These are phyloP conservation scores for Gallinago paraguaiae DNA, from an alignment of 2,113 vertebrate genomes.

Conservation along the genomic window DNA sequence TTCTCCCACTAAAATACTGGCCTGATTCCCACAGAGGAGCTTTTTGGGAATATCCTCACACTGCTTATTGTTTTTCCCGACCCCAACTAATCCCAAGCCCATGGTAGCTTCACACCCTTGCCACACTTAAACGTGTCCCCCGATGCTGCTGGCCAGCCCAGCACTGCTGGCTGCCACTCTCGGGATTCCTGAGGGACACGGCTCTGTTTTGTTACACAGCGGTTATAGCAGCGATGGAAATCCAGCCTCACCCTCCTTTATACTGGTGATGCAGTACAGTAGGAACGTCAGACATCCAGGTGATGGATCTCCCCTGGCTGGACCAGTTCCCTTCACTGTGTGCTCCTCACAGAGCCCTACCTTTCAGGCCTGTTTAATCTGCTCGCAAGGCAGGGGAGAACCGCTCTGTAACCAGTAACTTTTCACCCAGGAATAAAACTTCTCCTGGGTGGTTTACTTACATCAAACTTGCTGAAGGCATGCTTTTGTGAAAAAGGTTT, in stretches of 20 bases:
- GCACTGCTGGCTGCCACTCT: neutral
- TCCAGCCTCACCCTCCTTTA: neutral
- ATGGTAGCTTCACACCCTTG: neutral
- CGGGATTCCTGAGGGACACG: neutral
- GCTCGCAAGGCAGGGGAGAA: neutral
- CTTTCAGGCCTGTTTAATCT: neutral
- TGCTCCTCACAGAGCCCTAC: neutral
- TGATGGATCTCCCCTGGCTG: neutral
- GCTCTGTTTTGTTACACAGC: neutral
- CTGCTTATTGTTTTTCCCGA: neutral
- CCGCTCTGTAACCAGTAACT: neutral
- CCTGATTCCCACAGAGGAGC: neutral
- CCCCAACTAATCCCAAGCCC: neutral
- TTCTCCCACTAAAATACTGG: neutral
- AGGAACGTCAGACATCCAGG: neutral
- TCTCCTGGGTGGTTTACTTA: neutral
- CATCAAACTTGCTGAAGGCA: neutral
- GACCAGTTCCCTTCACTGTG: neutral
- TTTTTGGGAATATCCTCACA: neutral
- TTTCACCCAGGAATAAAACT: neutral
- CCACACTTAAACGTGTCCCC: neutral
- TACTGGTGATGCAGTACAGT: neutral
- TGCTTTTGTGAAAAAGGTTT: neutral
- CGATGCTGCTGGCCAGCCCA: neutral
- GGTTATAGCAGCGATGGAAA: neutral